phyloP scores from a whole-genome alignment of 2,113 vertebrate genomes.

The Tragulus kanchil region DNA sequence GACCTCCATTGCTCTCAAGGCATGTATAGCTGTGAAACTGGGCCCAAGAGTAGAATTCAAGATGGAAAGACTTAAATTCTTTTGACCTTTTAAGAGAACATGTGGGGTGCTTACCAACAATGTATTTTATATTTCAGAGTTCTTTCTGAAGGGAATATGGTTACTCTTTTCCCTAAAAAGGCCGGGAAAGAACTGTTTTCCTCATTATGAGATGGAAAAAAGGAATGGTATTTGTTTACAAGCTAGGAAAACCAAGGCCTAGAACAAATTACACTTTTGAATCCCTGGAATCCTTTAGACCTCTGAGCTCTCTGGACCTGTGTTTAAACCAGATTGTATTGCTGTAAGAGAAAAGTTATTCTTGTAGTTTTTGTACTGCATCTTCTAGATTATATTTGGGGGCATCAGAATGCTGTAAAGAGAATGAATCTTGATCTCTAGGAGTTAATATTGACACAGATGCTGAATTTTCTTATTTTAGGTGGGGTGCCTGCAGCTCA shows the following conservation, averaged over 20 bases:
- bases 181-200: slow-evolving; percentile 23
- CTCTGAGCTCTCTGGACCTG: not conserved
- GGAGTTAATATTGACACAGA: not conserved
- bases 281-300: slow-evolving; percentile 27
- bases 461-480: slow-evolving; percentile 74
- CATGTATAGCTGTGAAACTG: slow-evolving; percentile 31
- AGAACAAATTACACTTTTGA: not conserved
- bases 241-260: not conserved
- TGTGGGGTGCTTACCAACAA: not conserved
- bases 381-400: not conserved
- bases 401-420: not conserved
- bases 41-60: slow-evolving; percentile 27
- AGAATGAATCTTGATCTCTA: not conserved
- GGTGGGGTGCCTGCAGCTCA: slow-evolving; percentile 94
- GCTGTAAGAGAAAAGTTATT: not conserved
- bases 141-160: slow-evolving; percentile 46
- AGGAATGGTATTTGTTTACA: not conserved
- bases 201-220: slow-evolving; percentile 37
- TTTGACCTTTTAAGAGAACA: slow-evolving; percentile 49
- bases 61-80: not conserved
- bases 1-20: slow-evolving; percentile 91
- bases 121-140: slow-evolving; percentile 41
- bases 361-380: not conserved
- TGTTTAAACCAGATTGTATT: not conserved
- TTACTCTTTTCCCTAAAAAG: slow-evolving; percentile 31